Evolutionary conservation across 2,888 invertebrate genomes (phyloP).

Genomic region (Erpobdella octoculata): DNA sequence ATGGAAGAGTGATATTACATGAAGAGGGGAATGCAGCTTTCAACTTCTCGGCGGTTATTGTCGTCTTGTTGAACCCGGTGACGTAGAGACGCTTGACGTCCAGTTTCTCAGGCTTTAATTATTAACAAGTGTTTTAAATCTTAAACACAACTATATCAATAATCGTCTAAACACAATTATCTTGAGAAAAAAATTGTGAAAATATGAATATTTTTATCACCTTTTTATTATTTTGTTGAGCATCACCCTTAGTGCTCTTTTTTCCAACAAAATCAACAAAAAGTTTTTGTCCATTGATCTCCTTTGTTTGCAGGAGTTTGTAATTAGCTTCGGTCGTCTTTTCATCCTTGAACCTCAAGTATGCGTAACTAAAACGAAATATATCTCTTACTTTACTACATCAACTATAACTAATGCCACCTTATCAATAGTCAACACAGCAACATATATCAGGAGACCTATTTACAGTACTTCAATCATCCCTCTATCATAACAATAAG

Average conservation of each 20-base stretch:
- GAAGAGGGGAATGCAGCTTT: neutral
- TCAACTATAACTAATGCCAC: too few species aligned
- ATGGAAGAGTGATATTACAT: neutral
- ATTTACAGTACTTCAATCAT: too few species aligned
- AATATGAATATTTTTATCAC: neutral
- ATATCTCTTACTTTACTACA: too few species aligned
- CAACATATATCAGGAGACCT: too few species aligned
- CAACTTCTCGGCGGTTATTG: conserved; percentile 19
- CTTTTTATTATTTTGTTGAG: neutral
- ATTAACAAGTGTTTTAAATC: neutral
- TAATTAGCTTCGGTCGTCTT: neutral
- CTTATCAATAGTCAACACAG: too few species aligned
- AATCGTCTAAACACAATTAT: neutral
- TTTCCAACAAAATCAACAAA: neutral
- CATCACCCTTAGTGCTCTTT: conserved; percentile 1
- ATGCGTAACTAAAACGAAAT: neutral
- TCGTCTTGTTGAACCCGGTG: conserved; percentile 20
- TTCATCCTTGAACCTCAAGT: neutral
- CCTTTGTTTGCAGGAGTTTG: neutral
- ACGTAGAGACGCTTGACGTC: conserved; percentile 14
- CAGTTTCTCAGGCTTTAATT: neutral
- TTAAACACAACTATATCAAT: neutral
- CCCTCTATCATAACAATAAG: too few species aligned
- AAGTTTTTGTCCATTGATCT: neutral
- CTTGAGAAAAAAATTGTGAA: too few species aligned